A percentile compares a stretch with the other conserved stretches of the same genome.
Evolutionary conservation across 2,797 vertebrate genomes (phyloP).

Genomic region (Halcyon leucocephala): DNA sequence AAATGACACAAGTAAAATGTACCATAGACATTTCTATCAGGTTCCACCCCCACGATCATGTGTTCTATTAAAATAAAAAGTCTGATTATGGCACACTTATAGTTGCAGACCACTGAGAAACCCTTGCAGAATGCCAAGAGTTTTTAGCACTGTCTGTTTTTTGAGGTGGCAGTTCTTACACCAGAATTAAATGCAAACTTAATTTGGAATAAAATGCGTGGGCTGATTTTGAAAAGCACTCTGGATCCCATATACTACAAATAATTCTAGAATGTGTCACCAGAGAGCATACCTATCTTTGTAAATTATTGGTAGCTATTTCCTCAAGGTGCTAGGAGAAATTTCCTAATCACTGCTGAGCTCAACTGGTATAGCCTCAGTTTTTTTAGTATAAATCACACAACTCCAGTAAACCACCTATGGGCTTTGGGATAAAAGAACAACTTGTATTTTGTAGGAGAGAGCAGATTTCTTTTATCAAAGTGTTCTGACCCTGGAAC

Average conservation of each 20-base stretch:
- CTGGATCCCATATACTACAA: conserved; percentile 19
- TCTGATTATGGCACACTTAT: background rate
- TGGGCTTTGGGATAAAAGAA: background rate
- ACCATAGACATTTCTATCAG: background rate
- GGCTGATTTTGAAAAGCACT: conserved; percentile 36
- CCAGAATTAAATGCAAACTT: conserved; percentile 51
- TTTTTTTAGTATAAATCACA: background rate
- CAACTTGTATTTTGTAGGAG: background rate
- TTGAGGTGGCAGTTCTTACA: conserved; percentile 38
- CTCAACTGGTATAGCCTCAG: background rate
- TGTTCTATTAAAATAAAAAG: background rate
- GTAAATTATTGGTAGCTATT: background rate
- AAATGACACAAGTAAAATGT: background rate
- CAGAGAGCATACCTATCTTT: background rate
- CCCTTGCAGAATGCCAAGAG: background rate
- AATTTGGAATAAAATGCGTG: conserved; percentile 47
- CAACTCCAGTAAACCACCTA: background rate
- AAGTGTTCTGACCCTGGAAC: background rate
- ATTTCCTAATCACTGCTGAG: background rate
- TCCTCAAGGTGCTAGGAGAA: background rate
- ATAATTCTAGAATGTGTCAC: background rate
- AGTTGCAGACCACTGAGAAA: background rate
- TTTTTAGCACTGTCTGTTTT: conserved; percentile 25
- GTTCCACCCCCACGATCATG: background rate
- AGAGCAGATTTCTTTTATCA: background rate